Percentiles rank a stretch among this genome's conserved stretches.
phyloP scores from a whole-genome alignment of 2,888 invertebrate species.

The Chloroclystis v-ata region DNA sequence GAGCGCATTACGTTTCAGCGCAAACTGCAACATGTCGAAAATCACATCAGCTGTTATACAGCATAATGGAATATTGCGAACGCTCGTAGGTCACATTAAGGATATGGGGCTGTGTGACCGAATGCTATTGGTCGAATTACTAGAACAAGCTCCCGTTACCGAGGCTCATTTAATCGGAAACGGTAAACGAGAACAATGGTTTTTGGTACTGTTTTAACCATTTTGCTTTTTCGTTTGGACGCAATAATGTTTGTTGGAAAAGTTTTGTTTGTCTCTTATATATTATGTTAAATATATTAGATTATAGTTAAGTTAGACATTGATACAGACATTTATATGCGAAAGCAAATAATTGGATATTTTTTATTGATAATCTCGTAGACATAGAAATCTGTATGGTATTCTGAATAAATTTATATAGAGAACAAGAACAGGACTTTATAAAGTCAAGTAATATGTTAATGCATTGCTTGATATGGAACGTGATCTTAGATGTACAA shows the following conservation, averaged over 20 bases:
- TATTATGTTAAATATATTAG: too few species aligned
- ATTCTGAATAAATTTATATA: too few species aligned
- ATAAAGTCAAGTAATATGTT: too few species aligned
- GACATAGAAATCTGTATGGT: too few species aligned
- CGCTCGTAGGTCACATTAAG: conserved; percentile 10
- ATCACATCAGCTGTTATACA: conserved; percentile 2
- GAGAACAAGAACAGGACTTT: too few species aligned
- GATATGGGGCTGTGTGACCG: conserved; percentile 1
- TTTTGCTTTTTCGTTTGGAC: background rate
- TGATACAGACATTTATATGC: too few species aligned
- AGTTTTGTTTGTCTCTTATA: too few species aligned
- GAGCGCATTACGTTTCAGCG: background rate
- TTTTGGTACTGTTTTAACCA: background rate
- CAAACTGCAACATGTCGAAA: background rate
- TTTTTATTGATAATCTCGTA: too few species aligned
- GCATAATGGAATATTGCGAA: conserved; percentile 14
- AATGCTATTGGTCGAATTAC: conserved; percentile 14
- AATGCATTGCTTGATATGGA: conserved; percentile 16
- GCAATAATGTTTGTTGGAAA: background rate
- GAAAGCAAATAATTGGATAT: too few species aligned
- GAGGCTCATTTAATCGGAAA: conserved; percentile 10
- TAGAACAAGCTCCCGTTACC: conserved; percentile 5
- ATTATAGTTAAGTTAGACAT: too few species aligned
- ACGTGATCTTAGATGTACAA: conserved; percentile 28
- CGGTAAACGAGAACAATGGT: conserved; percentile 1